These are phyloP conservation scores for Tragulus kanchil DNA, from an alignment of 2,113 vertebrate species.

Conservation along the genomic window DNA sequence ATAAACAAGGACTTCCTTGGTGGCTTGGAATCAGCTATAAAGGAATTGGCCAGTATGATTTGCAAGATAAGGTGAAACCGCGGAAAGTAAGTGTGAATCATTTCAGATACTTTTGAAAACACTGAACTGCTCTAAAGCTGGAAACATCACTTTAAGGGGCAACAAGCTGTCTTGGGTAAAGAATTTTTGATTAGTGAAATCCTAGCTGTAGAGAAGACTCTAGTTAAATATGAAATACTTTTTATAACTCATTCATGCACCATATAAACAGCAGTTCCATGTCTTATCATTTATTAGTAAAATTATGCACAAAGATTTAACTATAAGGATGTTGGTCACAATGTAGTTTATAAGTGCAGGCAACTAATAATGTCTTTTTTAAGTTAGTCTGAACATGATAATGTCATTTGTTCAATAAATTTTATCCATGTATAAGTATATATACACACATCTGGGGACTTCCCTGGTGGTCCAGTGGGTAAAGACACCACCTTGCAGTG, in stretches of 20 bases:
- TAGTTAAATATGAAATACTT: background rate
- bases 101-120: background rate
- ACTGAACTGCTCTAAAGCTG: background rate
- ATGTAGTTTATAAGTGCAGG: background rate
- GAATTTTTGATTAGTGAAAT: background rate
- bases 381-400: background rate
- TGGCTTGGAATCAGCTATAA: conserved; percentile 99
- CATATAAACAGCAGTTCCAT: background rate
- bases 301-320: background rate
- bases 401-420: background rate
- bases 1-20: conserved; percentile 99
- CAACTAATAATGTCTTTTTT: background rate
- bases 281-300: background rate
- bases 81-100: conserved; percentile 92
- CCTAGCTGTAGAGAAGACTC: background rate
- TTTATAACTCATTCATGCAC: background rate
- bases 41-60: conserved; percentile 98
- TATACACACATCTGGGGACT: background rate
- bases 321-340: background rate
- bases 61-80: conserved; percentile 98
- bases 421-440: background rate
- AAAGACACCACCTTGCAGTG: no score
- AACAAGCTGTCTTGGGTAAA: background rate
- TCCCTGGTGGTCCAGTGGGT: no score
- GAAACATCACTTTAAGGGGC: background rate